Base-by-base conservation (phyloP, 2,113 vertebrate genomes). In the Phycodurus eques region DNA sequence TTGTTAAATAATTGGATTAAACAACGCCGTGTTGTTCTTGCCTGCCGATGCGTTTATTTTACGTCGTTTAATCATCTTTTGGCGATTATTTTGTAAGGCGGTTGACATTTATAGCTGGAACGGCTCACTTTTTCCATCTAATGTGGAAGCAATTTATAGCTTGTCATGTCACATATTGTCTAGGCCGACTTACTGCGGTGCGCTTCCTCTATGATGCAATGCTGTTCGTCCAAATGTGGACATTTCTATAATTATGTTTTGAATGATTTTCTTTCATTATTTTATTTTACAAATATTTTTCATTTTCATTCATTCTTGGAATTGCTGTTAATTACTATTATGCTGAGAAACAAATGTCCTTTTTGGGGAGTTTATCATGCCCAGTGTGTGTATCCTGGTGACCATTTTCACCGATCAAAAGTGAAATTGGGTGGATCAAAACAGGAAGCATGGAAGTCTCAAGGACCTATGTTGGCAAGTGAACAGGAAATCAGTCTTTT, bases 1-100 rank as follows among this genome's bases (percentile, higher is more conserved):
- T 86, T 85, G 82, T 80, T 77, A 54, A 71, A 77, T 85, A 85
- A 90, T 81, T 83, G 70, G 83, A 87, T 90, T 88, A 86, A 87
- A 85, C 78, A 80, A 80, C 42, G 54, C 70, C 22, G 53, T 82
- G 78, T 85, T 85, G 70, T 87, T 80, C 73, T 72, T 85, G 77
- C 71, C 78, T 27, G 11, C 57, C 71, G 78, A 85, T 63, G 72
- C 61, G 74, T 74, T 74, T 75, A 71, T 73, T 79, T 79, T 76
- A 80, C 79, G 83, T 82, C 62, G 72, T 76, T 80, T 76, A 79
- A 79, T 89, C 79, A 81, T 88, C 68, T 68, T 79, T 77, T 81
- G 63, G 75, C 67, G 70, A 67, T 42, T 31, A 82, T 78, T 73
- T 71, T 78, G 76, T 64, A 77, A 86, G 80, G 68, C 73, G 64